Conservation (phyloP, 2,888 invertebrate species). For the Lasioglossum marginatum region DNA sequence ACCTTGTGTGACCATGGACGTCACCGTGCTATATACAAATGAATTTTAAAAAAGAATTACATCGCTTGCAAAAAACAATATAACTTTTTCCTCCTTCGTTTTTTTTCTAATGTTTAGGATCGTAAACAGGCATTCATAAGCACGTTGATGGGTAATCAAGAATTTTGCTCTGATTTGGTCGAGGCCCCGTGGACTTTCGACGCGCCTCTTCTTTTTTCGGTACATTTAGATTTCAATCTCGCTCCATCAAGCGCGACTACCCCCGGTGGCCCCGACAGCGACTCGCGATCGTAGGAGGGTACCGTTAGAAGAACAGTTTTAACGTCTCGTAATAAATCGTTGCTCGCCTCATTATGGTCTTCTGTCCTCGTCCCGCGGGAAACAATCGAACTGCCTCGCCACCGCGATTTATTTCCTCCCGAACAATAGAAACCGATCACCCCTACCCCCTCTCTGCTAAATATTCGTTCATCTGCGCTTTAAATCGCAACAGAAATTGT, state of each 20-base stretch:
- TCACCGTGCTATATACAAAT: no score
- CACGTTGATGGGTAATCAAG: neutral
- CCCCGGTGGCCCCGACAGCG: neutral
- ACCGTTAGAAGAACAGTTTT: conserved; percentile 54
- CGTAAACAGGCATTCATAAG: no score
- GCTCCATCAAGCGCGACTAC: conserved; percentile 24
- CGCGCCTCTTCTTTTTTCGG: neutral
- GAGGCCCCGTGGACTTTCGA: neutral
- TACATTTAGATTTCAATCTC: conserved; percentile 42
- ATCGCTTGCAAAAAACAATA: no score
- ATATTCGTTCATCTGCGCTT: neutral
- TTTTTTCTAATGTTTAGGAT: no score
- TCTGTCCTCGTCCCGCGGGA: neutral
- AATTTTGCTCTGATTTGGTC: neutral
- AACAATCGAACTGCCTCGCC: conserved; percentile 33
- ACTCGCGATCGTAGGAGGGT: conserved; percentile 3
- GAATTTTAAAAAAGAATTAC: no score
- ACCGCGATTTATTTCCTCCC: conserved; percentile 23
- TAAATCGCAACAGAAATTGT: neutral
- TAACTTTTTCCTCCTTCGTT: no score
- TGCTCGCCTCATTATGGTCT: conserved; percentile 18
- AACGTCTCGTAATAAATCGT: conserved; percentile 47
- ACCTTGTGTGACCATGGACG: no score
- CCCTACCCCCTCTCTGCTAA: no score
- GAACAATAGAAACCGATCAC: neutral